Conservation (phyloP, 2,888 invertebrate species). For the Meiosimyza platycephala region DNA sequence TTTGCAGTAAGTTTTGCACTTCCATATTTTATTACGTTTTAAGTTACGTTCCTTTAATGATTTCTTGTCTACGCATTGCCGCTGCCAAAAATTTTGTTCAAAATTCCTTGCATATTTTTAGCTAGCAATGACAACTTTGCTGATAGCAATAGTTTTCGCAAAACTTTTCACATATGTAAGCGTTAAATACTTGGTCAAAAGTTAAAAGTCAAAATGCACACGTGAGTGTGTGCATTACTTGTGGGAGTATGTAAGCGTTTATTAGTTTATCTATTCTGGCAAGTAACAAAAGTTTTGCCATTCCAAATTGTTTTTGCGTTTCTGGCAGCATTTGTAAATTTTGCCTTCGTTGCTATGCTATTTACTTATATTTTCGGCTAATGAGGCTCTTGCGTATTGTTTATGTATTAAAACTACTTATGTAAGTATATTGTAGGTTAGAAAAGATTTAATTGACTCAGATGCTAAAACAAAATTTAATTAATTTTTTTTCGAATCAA, state of each 20-base stretch:
- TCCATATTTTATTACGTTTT: not conserved
- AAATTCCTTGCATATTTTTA: slow-evolving; percentile 16
- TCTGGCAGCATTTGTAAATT: not conserved
- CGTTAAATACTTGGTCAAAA: slow-evolving; percentile 17
- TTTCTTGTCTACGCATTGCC: slow-evolving; percentile 6
- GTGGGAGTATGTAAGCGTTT: too few relatives aligned
- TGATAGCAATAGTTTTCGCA: not conserved
- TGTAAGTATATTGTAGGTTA: too few relatives aligned
- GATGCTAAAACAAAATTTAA: too few relatives aligned
- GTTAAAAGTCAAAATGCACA: slow-evolving; percentile 11
- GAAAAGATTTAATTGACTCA: too few relatives aligned
- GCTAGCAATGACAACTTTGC: not conserved
- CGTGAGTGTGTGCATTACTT: not conserved
- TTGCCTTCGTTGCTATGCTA: not conserved
- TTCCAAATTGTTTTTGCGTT: not conserved
- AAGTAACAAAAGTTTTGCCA: too few relatives aligned
- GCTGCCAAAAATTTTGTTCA: not conserved
- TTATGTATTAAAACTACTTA: not conserved
- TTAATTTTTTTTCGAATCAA: too few relatives aligned
- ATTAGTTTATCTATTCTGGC: not conserved
- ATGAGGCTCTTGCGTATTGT: slow-evolving; percentile 14
- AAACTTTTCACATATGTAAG: slow-evolving; percentile 24
- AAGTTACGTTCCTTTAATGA: slow-evolving; percentile 2
- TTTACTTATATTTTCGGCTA: slow-evolving; percentile 1
- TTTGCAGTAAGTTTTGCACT: too few relatives aligned